These are phyloP conservation scores for Nomada fucata DNA, from an alignment of 2,888 invertebrate genomes.

Conservation along the genomic window DNA sequence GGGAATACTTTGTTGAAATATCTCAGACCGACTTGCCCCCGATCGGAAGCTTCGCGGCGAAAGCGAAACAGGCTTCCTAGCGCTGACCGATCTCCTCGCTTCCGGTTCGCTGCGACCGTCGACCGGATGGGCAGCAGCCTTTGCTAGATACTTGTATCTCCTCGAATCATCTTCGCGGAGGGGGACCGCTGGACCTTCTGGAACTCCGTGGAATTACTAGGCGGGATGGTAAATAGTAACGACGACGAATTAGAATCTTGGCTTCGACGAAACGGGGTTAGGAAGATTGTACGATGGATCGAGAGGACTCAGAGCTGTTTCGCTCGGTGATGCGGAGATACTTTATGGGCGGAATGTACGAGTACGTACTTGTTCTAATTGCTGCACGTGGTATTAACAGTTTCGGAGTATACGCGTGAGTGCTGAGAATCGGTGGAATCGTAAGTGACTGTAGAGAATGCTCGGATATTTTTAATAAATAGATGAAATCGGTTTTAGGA, in stretches of 20 bases:
- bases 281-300: background rate
- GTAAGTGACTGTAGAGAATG: too few relatives aligned
- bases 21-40: constrained; percentile 53
- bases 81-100: constrained; percentile 37
- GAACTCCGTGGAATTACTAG: background rate
- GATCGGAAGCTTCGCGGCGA: constrained; percentile 55
- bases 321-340: too few relatives aligned
- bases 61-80: constrained; percentile 44
- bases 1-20: constrained; percentile 63
- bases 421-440: too few relatives aligned
- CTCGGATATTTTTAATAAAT: too few relatives aligned
- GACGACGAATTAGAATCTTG: background rate
- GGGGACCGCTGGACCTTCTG: background rate
- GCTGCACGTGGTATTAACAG: too few relatives aligned
- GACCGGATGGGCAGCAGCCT: constrained; percentile 4
- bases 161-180: background rate
- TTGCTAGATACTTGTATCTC: background rate
- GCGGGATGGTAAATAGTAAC: background rate
- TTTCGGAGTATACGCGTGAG: too few relatives aligned
- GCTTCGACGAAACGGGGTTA: background rate
- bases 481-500: too few relatives aligned
- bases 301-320: background rate
- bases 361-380: too few relatives aligned
- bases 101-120: constrained; percentile 8
- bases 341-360: too few relatives aligned